Percentiles rank a stretch among this genome's conserved stretches.
phyloP scores from a whole-genome alignment of 2,888 invertebrate genomes.

The Xylota sylvarum region DNA sequence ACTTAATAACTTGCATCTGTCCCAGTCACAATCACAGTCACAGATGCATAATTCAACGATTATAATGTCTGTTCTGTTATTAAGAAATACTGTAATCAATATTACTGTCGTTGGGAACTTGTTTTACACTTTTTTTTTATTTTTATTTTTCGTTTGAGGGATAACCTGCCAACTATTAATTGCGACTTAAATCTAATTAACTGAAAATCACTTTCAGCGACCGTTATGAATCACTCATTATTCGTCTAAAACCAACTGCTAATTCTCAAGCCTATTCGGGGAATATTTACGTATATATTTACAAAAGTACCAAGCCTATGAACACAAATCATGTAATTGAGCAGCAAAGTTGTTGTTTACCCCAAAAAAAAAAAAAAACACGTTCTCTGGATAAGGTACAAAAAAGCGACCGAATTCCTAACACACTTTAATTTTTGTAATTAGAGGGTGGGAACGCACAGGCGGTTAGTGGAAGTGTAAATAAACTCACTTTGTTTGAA shows the following conservation, averaged over 20 bases:
- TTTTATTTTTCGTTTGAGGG: not conserved
- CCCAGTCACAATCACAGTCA: not conserved
- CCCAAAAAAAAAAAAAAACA: not conserved
- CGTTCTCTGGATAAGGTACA: not conserved
- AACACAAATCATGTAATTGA: not conserved
- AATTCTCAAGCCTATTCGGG: not conserved
- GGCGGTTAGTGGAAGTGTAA: not conserved
- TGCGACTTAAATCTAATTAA: slow-evolving; percentile 17
- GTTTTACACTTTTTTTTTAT: not conserved
- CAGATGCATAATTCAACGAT: slow-evolving; percentile 21
- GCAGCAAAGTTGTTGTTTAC: not conserved
- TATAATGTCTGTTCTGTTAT: not conserved
- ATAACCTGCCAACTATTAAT: not conserved
- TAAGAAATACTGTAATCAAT: slow-evolving; percentile 9
- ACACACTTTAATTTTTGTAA: not conserved
- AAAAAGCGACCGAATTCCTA: not conserved
- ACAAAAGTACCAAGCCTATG: not conserved
- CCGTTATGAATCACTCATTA: slow-evolving; percentile 30
- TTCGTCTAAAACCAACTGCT: not conserved
- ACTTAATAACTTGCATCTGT: not conserved
- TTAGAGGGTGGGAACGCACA: not conserved
- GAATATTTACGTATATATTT: not conserved
- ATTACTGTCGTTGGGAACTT: slow-evolving; percentile 7
- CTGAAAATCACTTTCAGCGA: not conserved
- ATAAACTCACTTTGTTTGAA: slow-evolving; percentile 30